Evolutionary conservation across 2,888 invertebrate genomes (phyloP).

Genomic region (Epirrita christyi): DNA sequence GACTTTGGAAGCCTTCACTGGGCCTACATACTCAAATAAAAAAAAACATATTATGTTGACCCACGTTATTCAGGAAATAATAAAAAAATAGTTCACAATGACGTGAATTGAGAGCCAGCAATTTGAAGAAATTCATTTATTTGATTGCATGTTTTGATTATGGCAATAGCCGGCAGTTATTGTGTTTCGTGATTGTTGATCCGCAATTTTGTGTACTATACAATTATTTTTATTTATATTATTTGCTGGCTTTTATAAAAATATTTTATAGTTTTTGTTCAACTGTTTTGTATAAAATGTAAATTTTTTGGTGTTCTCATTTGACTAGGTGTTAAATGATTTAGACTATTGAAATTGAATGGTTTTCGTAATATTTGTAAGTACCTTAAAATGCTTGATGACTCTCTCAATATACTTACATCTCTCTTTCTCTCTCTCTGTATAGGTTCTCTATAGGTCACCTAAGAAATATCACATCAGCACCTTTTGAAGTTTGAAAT

Average conservation of each 20-base stretch:
- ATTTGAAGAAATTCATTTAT: conserved; percentile 26
- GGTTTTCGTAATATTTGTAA: too few relatives aligned
- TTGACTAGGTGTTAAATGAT: background rate
- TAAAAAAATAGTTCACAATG: conserved; percentile 6
- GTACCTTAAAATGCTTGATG: background rate
- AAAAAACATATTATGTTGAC: background rate
- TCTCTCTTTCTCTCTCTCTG: too few relatives aligned
- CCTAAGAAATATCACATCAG: too few relatives aligned
- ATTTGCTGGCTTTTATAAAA: background rate
- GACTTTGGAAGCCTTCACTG: too few relatives aligned
- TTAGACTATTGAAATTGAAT: too few relatives aligned
- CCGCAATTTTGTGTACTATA: conserved; percentile 4
- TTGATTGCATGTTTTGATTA: conserved; percentile 28
- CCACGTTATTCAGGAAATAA: background rate
- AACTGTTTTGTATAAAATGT: background rate
- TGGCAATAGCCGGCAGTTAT: conserved; percentile 10
- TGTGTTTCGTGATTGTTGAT: conserved; percentile 10
- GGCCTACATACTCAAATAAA: too few relatives aligned
- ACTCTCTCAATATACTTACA: background rate
- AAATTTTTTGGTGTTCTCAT: background rate
- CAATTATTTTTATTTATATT: conserved; percentile 1
- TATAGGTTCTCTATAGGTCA: too few relatives aligned
- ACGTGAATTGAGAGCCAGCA: conserved; percentile 2
- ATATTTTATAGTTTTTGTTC: background rate
- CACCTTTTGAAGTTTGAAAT: too few relatives aligned